Conservation (phyloP, 2,888 invertebrate genomes). For the Cryptocheilus praepositus region DNA sequence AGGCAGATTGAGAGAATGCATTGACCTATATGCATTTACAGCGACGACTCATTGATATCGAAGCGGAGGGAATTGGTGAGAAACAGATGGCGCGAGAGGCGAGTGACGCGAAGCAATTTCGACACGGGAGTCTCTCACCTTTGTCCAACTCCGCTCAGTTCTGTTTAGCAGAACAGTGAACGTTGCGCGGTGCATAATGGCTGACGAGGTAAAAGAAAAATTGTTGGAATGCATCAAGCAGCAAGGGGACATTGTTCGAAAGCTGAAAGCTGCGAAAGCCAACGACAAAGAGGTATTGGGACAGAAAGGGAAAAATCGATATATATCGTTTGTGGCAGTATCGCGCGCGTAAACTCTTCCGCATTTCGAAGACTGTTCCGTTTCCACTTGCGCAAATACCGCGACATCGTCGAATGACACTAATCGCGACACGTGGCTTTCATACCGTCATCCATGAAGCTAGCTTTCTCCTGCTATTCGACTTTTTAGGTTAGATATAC, state of each 20-base stretch:
- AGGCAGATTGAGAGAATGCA: too few relatives aligned
- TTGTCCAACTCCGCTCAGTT: too few relatives aligned
- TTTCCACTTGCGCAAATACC: background rate
- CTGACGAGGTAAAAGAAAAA: slow-evolving; percentile 76
- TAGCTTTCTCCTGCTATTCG: background rate
- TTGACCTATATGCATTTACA: too few relatives aligned
- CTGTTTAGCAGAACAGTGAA: too few relatives aligned
- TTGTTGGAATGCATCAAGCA: slow-evolving; percentile 80
- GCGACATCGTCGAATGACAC: slow-evolving; percentile 12
- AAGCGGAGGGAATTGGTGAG: too few relatives aligned
- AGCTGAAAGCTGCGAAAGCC: slow-evolving; percentile 88
- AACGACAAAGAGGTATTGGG: slow-evolving; percentile 83
- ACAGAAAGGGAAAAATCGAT: slow-evolving; percentile 3
- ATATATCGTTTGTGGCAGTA: background rate
- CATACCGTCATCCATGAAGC: background rate
- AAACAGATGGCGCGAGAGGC: too few relatives aligned
- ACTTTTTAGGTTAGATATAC: too few relatives aligned
- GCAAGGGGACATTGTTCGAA: slow-evolving; percentile 89
- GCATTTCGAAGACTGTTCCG: background rate
- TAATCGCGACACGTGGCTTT: slow-evolving; percentile 8
- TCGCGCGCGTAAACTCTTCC: slow-evolving; percentile 19
- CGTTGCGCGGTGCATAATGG: slow-evolving; percentile 48
- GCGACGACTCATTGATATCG: too few relatives aligned
- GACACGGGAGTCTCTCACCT: too few relatives aligned
- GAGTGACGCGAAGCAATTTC: too few relatives aligned